Evolutionary conservation across 2,797 vertebrate species (phyloP).

Genomic region (Perodicticus potto): DNA sequence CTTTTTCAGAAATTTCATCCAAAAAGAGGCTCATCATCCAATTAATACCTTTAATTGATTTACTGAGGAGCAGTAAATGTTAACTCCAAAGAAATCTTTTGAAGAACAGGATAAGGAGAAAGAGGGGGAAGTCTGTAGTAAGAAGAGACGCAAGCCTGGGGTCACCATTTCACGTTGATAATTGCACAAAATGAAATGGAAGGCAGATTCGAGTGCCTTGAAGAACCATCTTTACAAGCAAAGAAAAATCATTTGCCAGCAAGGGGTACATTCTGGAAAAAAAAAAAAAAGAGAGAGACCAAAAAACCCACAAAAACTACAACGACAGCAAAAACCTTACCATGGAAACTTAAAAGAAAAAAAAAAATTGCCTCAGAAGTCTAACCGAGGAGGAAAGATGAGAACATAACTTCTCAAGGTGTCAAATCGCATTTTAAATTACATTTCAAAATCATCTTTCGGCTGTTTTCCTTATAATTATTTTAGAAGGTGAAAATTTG

Average conservation of each 20-base stretch:
- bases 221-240: conserved; percentile 82
- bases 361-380: background rate
- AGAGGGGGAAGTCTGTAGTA: conserved; percentile 74
- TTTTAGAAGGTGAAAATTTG: conserved; percentile 22
- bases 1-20: conserved; percentile 72
- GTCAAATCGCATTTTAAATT: background rate
- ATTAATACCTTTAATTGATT: conserved; percentile 86
- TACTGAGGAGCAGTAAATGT: conserved; percentile 82
- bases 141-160: conserved; percentile 81
- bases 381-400: background rate
- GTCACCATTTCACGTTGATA: conserved; percentile 80
- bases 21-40: conserved; percentile 79
- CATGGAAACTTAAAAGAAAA: conserved; percentile 74
- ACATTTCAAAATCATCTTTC: background rate
- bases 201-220: conserved; percentile 77
- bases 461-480: background rate
- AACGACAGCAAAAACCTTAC: background rate
- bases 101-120: conserved; percentile 77
- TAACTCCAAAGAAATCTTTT: conserved; percentile 76
- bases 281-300: background rate
- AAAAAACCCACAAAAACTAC: background rate
- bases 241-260: conserved; percentile 81
- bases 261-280: conserved; percentile 61
- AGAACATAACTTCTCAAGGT: background rate
- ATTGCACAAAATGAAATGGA: conserved; percentile 83